Percentiles rank a stretch among this genome's conserved stretches.
Evolutionary conservation across 2,113 vertebrate genomes (phyloP).

Genomic region (Lycocorax pyrrhopterus): DNA sequence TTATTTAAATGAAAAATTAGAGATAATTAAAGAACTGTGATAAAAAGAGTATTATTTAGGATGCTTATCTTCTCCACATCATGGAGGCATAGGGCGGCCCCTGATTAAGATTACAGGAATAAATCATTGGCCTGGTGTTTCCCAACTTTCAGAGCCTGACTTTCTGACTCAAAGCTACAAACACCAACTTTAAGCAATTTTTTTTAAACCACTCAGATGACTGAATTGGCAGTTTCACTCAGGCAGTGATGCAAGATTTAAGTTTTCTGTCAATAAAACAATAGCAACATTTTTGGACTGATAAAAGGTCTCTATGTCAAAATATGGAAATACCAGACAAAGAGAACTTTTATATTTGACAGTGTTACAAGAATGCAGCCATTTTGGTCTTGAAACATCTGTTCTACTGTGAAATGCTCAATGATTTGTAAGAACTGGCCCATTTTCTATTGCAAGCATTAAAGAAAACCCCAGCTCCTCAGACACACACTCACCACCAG

Average conservation of each 20-base stretch:
- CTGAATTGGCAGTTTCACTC: neutral
- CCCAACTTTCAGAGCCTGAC: neutral
- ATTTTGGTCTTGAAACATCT: neutral
- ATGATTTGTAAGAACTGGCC: neutral
- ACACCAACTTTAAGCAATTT: neutral
- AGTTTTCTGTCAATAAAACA: neutral
- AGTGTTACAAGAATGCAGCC: neutral
- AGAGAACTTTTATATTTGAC: neutral
- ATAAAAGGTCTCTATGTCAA: neutral
- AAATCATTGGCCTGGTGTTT: neutral
- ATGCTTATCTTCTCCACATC: neutral
- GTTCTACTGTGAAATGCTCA: neutral
- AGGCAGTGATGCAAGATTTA: neutral
- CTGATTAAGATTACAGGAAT: neutral
- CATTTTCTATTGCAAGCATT: too few relatives aligned
- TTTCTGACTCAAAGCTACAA: neutral
- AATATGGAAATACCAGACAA: neutral
- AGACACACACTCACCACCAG: conserved; percentile 77
- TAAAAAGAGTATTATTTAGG: neutral
- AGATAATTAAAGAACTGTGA: neutral
- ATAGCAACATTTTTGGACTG: neutral
- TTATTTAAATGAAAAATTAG: neutral
- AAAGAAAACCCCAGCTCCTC: neutral
- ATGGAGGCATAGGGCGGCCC: too few relatives aligned
- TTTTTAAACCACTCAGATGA: neutral